These are phyloP conservation scores for Microtus oregoni DNA, from an alignment of 2,113 vertebrate species.

Conservation along the genomic window DNA sequence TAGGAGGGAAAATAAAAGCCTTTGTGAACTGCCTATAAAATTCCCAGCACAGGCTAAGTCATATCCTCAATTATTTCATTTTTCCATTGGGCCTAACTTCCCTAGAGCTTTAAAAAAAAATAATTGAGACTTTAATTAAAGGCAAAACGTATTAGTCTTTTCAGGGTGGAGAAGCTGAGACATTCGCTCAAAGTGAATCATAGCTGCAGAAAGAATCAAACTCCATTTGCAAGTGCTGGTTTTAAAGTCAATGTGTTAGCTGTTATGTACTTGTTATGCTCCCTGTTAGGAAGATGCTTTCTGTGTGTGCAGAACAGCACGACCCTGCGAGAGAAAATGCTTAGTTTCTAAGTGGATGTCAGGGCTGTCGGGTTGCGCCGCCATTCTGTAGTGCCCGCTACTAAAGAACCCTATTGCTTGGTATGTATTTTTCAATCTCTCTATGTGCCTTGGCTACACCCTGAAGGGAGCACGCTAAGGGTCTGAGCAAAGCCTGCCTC, in stretches of 20 bases:
- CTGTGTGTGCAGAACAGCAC: background rate
- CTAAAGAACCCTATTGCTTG: background rate
- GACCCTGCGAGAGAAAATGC: background rate
- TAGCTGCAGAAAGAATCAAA: background rate
- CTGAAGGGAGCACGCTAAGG: background rate
- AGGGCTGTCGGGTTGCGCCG: background rate
- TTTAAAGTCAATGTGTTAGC: background rate
- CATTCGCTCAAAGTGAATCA: conserved; percentile 46
- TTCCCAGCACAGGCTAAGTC: conserved; percentile 59
- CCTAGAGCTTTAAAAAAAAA: conserved; percentile 22
- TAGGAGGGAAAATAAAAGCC: conserved; percentile 29
- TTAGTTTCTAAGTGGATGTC: background rate
- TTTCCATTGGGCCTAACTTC: conserved; percentile 64
- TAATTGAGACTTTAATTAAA: conserved; percentile 64
- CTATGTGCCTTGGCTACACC: background rate
- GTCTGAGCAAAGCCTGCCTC: background rate
- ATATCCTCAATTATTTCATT: conserved; percentile 60
- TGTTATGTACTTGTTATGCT: background rate
- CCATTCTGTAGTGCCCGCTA: background rate
- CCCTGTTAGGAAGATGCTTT: background rate
- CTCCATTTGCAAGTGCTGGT: background rate
- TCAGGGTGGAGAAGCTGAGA: conserved; percentile 51
- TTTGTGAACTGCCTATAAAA: conserved; percentile 60
- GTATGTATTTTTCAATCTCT: background rate
- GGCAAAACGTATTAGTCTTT: conserved; percentile 54